Percentiles rank a stretch among this genome's conserved stretches.
phyloP scores from a whole-genome alignment of 1,140 invertebrate genomes.

The Lordiphosa stackelbergi region DNA sequence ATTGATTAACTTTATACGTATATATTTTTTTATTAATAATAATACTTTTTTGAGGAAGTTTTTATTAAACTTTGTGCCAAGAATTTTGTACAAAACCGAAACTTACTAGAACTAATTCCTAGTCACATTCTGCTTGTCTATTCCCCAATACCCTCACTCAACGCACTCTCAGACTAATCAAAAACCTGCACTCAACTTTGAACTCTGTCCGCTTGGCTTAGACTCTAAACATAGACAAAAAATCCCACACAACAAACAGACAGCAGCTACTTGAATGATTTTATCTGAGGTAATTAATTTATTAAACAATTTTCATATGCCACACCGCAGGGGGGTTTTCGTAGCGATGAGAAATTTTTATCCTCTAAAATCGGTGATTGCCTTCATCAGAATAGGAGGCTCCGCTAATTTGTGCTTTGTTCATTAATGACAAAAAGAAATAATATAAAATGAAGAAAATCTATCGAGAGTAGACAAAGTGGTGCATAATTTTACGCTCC shows the following conservation, averaged over 20 bases:
- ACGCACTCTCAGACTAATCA: slow-evolving; percentile 5
- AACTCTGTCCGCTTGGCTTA: slow-evolving; percentile 12
- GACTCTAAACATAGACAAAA: slow-evolving; percentile 20
- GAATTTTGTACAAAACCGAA: too few relatives aligned
- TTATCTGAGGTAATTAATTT: slow-evolving; percentile 47
- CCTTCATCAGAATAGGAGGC: slow-evolving; percentile 9
- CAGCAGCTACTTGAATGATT: slow-evolving; percentile 31
- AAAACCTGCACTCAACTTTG: slow-evolving; percentile 20
- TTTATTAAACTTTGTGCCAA: too few relatives aligned
- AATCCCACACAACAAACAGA: too few relatives aligned
- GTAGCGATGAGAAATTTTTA: neutral
- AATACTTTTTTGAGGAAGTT: too few relatives aligned
- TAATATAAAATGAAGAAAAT: neutral
- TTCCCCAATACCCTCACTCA: neutral
- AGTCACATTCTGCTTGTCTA: neutral
- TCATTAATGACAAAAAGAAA: slow-evolving; percentile 32
- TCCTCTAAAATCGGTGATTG: neutral
- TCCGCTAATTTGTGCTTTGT: slow-evolving; percentile 36
- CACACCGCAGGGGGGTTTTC: slow-evolving; percentile 10
- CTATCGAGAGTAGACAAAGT: slow-evolving; percentile 14
- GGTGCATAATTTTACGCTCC: slow-evolving; percentile 17
- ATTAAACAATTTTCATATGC: slow-evolving; percentile 41
- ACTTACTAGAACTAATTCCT: neutral
- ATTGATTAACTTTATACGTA: too few relatives aligned
- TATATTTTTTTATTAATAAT: too few relatives aligned